phyloP scores from a whole-genome alignment of 2,888 invertebrate species.

The Tiphia femorata region DNA sequence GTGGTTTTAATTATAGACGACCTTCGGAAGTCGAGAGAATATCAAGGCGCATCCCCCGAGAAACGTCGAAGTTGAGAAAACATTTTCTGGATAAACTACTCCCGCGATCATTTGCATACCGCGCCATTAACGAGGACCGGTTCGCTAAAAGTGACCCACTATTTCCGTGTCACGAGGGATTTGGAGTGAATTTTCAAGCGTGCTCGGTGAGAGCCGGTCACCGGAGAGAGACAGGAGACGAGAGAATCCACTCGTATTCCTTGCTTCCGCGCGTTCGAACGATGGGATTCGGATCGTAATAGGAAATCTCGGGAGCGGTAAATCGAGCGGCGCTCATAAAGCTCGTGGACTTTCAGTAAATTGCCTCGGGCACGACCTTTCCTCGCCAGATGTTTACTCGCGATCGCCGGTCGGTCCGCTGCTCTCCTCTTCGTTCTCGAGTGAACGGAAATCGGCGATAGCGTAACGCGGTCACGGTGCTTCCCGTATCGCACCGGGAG shows the following conservation, averaged over 20 bases:
- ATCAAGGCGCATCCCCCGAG: no score
- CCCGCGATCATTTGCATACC: no score
- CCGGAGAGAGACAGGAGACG: background rate
- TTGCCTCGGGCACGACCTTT: slow-evolving; percentile 1
- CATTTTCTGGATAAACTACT: no score
- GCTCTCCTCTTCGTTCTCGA: background rate
- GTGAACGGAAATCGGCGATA: background rate
- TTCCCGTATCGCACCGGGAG: background rate
- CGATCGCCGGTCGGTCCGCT: background rate
- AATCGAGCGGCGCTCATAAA: background rate
- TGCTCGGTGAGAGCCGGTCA: background rate
- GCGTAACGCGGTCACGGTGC: background rate
- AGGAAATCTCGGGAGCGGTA: background rate
- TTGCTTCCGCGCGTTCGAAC: background rate
- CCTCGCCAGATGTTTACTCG: background rate
- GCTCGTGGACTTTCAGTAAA: background rate
- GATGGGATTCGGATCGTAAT: background rate
- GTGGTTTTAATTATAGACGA: no score
- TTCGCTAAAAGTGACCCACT: slow-evolving; percentile 7
- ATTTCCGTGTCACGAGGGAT: background rate
- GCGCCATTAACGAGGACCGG: no score
- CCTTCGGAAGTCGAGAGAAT: no score
- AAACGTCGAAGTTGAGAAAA: no score
- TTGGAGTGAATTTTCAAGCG: background rate
- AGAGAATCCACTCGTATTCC: background rate